Percentiles rank a stretch among this genome's conserved stretches.
These are phyloP conservation scores for Emydoidea blandingii DNA, from an alignment of 2,797 vertebrate species.

Conservation along the genomic window DNA sequence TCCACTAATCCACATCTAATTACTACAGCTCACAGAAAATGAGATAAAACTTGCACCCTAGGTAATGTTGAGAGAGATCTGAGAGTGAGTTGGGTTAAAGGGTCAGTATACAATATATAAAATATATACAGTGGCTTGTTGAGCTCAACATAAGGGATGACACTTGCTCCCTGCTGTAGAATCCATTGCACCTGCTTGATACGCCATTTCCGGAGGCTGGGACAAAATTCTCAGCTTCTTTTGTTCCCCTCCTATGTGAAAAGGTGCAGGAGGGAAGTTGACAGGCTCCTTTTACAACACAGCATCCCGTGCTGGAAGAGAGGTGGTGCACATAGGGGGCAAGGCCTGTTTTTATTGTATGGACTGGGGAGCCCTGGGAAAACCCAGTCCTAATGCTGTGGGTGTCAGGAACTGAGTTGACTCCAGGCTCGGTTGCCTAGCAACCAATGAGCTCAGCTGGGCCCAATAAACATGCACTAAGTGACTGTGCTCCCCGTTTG, in stretches of 20 bases:
- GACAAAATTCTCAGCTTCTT: slow-evolving; percentile 22
- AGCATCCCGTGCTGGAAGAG: neutral
- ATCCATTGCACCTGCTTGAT: neutral
- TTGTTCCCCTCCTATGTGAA: slow-evolving; percentile 17
- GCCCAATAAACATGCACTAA: neutral
- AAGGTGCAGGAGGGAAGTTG: neutral
- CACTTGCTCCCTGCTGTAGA: neutral
- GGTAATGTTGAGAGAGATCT: slow-evolving; percentile 39
- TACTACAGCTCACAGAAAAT: slow-evolving; percentile 54
- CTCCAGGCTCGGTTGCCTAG: neutral
- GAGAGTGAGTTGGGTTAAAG: slow-evolving; percentile 48
- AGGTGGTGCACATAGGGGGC: neutral
- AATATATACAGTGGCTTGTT: slow-evolving; percentile 31
- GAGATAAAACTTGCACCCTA: slow-evolving; percentile 31
- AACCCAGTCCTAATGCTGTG: neutral
- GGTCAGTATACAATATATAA: slow-evolving; percentile 18
- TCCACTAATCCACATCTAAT: slow-evolving; percentile 66
- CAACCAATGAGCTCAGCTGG: neutral
- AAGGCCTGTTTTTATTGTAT: neutral
- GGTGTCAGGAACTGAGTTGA: neutral
- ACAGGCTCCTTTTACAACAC: neutral
- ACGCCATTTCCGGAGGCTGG: neutral
- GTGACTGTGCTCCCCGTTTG: neutral
- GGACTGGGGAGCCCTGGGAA: neutral
- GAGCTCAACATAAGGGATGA: slow-evolving; percentile 33